Evolutionary conservation across 2,113 vertebrate genomes (phyloP).

Genomic region (Trematocara variabile): DNA sequence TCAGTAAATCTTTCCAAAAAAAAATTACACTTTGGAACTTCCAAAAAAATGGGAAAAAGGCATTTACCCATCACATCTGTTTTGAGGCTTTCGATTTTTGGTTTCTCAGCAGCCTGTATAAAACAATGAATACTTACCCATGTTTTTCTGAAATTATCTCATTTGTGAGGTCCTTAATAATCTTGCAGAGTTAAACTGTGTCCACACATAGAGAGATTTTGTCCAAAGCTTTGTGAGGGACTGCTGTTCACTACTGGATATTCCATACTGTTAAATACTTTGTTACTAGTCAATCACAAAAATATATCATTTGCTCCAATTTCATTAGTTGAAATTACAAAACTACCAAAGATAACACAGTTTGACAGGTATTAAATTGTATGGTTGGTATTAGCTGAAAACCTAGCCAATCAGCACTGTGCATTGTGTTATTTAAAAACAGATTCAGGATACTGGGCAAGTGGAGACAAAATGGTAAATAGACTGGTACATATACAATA

Average conservation of each 20-base stretch:
- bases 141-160: background rate
- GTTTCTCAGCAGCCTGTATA: background rate
- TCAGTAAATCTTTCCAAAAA: background rate
- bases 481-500: background rate
- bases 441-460: accelerated
- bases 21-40: background rate
- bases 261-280: background rate
- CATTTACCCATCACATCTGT: accelerated
- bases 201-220: background rate
- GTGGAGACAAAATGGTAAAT: background rate
- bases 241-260: background rate
- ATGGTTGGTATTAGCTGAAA: background rate
- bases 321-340: background rate
- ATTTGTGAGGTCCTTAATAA: background rate
- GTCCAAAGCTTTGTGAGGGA: background rate
- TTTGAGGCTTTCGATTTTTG: background rate
- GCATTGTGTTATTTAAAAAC: background rate
- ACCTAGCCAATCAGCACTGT: background rate
- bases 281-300: background rate
- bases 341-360: background rate
- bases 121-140: background rate
- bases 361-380: background rate
- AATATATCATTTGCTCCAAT: background rate
- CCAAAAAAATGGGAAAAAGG: background rate
- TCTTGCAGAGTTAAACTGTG: background rate